Evolutionary conservation across 2,797 vertebrate genomes (phyloP).

Genomic region (Spinus olivaceus): DNA sequence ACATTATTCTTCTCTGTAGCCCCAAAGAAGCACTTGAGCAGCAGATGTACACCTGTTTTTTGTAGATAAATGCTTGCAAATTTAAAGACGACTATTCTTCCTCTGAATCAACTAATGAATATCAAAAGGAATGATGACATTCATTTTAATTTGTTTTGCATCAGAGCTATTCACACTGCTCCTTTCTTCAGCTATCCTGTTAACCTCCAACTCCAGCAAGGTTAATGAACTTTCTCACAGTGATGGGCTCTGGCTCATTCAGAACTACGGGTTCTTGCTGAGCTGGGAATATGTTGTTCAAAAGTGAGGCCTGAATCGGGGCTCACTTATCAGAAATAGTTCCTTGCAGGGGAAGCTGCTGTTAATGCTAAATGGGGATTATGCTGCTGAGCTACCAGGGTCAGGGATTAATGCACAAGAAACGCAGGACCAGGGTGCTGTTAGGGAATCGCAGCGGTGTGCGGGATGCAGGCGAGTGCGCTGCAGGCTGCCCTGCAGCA

Average conservation of each 20-base stretch:
- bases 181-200: slow-evolving; percentile 78
- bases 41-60: slow-evolving; percentile 77
- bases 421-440: slow-evolving; percentile 52
- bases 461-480: neutral
- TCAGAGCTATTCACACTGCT: slow-evolving; percentile 74
- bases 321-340: slow-evolving; percentile 76
- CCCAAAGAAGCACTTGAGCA: slow-evolving; percentile 60
- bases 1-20: slow-evolving; percentile 30
- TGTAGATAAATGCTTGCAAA: slow-evolving; percentile 78
- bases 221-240: slow-evolving; percentile 81
- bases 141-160: slow-evolving; percentile 83
- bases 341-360: slow-evolving; percentile 71
- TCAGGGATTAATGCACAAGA: slow-evolving; percentile 74
- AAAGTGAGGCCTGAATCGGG: slow-evolving; percentile 65
- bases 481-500: neutral
- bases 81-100: slow-evolving; percentile 69
- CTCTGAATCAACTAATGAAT: slow-evolving; percentile 83
- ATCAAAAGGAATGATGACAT: slow-evolving; percentile 85
- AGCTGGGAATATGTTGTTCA: slow-evolving; percentile 73
- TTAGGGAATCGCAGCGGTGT: neutral
- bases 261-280: slow-evolving; percentile 73
- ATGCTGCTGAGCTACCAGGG: slow-evolving; percentile 72
- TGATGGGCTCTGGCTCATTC: slow-evolving; percentile 72
- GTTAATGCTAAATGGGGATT: slow-evolving; percentile 80
- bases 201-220: slow-evolving; percentile 71